Percentiles rank a stretch among this genome's conserved stretches.
Conservation (phyloP, 2,888 invertebrate genomes). For the Patella depressa region DNA sequence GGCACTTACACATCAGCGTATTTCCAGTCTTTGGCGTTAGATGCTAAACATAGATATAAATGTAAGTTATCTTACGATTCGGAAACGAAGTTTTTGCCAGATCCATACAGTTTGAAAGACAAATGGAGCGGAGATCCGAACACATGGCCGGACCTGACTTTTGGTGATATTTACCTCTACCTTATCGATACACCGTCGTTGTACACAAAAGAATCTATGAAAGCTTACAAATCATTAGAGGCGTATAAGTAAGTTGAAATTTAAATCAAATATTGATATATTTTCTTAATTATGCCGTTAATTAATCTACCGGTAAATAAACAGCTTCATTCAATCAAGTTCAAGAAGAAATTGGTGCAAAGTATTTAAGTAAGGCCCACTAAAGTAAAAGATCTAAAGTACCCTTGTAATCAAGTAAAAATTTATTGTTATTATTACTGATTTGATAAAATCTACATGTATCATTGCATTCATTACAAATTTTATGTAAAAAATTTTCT, state of each 20-base stretch:
- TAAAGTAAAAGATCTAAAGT: no score
- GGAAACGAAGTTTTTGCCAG: neutral
- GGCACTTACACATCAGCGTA: neutral
- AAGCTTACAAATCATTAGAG: conserved; percentile 28
- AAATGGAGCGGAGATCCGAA: conserved; percentile 15
- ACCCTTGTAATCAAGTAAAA: no score
- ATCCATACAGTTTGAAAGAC: conserved; percentile 18
- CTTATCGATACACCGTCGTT: conserved; percentile 17
- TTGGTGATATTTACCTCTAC: conserved; percentile 17
- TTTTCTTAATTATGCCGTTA: no score
- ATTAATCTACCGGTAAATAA: no score
- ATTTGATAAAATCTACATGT: no score
- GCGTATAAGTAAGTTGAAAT: conserved; percentile 21
- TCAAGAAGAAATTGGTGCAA: no score
- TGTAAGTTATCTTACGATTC: neutral
- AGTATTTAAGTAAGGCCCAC: no score
- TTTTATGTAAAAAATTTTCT: neutral
- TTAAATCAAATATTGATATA: neutral
- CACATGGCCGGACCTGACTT: conserved; percentile 16
- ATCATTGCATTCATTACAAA: no score
- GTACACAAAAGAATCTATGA: conserved; percentile 19
- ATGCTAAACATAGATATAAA: neutral
- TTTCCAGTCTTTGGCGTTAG: neutral
- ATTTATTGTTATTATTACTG: no score
- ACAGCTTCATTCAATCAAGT: no score